phyloP scores from a whole-genome alignment of 2,888 invertebrate genomes.

The Leucophora obtusa region DNA sequence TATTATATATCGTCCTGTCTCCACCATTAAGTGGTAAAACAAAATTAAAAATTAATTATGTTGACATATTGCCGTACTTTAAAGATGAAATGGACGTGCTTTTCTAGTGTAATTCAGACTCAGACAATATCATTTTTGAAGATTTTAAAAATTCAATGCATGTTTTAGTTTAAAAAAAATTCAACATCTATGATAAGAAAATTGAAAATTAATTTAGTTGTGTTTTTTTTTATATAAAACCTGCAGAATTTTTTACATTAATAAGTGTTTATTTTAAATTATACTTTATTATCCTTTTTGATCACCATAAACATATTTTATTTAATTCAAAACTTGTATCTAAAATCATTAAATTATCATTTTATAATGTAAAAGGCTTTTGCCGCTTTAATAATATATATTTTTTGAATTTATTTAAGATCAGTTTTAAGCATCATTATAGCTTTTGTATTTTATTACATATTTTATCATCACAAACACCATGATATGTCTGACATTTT shows the following conservation, averaged over 20 bases:
- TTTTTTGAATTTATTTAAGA: no score
- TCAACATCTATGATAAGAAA: conserved; percentile 42
- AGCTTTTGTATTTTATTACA: background rate
- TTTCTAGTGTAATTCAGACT: background rate
- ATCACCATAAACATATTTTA: background rate
- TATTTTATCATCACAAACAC: no score
- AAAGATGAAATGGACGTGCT: conserved; percentile 18
- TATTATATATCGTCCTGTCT: background rate
- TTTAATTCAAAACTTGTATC: no score
- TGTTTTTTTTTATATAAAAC: background rate
- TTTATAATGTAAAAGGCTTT: no score
- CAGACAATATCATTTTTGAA: background rate
- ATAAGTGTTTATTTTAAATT: conserved; percentile 24
- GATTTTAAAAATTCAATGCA: conserved; percentile 32
- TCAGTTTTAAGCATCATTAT: no score
- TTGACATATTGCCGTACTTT: conserved; percentile 75
- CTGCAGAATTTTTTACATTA: background rate
- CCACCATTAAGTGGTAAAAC: conserved; percentile 30
- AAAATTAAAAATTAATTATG: conserved; percentile 76
- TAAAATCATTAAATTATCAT: no score
- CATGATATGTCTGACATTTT: no score
- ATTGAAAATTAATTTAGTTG: conserved; percentile 21
- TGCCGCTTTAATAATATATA: no score
- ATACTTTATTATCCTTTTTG: conserved; percentile 10
- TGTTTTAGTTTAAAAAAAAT: conserved; percentile 24